These are phyloP conservation scores for Microctenopoma stevenorrisi DNA, from an alignment of 2,797 vertebrate species.

Conservation along the genomic window DNA sequence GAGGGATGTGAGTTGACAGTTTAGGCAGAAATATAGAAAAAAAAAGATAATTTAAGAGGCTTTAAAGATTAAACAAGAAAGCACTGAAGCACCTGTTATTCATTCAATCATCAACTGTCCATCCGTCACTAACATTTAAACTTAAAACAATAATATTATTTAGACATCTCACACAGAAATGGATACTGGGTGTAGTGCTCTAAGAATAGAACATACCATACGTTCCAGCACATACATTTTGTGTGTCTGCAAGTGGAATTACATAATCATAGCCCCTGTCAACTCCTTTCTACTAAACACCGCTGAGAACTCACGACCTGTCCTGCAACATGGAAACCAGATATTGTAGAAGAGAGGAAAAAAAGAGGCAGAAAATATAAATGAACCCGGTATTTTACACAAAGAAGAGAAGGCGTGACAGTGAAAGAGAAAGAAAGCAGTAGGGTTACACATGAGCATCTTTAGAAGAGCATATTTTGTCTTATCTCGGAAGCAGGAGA, in stretches of 20 bases:
- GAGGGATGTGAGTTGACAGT: slow-evolving; percentile 37
- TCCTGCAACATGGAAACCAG: slow-evolving; percentile 33
- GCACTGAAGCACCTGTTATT: slow-evolving; percentile 44
- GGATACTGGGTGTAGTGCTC: slow-evolving; percentile 23
- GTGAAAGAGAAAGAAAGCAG: not conserved
- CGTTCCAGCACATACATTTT: slow-evolving; percentile 23
- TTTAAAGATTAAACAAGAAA: slow-evolving; percentile 42
- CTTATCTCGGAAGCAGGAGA: not conserved
- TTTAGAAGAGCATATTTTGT: slow-evolving; percentile 14
- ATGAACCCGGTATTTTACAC: slow-evolving; percentile 5
- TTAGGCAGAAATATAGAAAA: slow-evolving; percentile 25
- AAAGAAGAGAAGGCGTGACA: not conserved
- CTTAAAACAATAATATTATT: slow-evolving; percentile 23
- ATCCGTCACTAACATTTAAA: slow-evolving; percentile 31
- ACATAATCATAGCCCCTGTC: slow-evolving; percentile 64
- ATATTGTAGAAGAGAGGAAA: slow-evolving; percentile 27
- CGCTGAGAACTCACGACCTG: slow-evolving; percentile 71
- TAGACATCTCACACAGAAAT: slow-evolving; percentile 20
- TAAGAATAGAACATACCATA: slow-evolving; percentile 41
- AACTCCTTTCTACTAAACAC: slow-evolving; percentile 37
- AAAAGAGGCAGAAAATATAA: slow-evolving; percentile 29
- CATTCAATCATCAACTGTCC: slow-evolving; percentile 30
- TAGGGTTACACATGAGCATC: slow-evolving; percentile 9
- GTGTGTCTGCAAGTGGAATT: slow-evolving; percentile 42
- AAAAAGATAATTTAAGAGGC: slow-evolving; percentile 24